A percentile compares a stretch with the other conserved stretches of the same genome.
These are phyloP conservation scores for Philaethria dido DNA, from an alignment of 2,888 invertebrate genomes.

Conservation along the genomic window DNA sequence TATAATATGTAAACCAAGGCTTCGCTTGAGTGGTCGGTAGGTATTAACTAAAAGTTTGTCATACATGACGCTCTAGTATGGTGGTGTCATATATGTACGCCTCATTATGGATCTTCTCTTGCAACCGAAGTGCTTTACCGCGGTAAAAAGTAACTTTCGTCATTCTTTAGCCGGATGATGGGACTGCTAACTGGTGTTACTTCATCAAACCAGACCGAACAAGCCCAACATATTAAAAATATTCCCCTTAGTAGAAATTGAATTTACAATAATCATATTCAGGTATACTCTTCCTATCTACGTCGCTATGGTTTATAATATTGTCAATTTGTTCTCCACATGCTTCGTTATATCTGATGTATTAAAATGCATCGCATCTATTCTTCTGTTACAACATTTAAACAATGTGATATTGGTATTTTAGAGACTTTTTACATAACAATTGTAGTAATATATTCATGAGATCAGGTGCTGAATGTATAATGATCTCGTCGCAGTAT, in stretches of 20 bases:
- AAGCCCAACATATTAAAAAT: background rate
- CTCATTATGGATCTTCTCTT: no score
- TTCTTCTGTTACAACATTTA: background rate
- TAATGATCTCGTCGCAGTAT: conserved; percentile 5
- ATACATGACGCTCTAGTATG: no score
- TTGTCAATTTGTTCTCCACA: background rate
- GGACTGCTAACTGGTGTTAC: no score
- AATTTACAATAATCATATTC: background rate
- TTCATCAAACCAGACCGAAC: no score
- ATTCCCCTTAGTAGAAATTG: background rate
- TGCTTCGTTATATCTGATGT: background rate
- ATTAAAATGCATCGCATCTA: conserved; percentile 14
- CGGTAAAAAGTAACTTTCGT: no score
- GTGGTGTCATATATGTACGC: no score
- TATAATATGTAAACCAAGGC: no score
- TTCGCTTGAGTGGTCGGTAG: no score
- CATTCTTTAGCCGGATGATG: no score
- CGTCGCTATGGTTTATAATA: background rate
- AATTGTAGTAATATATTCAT: conserved; percentile 19
- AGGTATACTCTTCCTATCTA: no score
- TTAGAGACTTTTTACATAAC: conserved; percentile 24
- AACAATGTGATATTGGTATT: conserved; percentile 17
- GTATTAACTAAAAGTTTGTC: no score
- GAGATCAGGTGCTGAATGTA: conserved; percentile 19
- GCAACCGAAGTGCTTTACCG: no score